Evolutionary conservation across 2,888 invertebrate species (phyloP).

Genomic region (Melieria omissa): DNA sequence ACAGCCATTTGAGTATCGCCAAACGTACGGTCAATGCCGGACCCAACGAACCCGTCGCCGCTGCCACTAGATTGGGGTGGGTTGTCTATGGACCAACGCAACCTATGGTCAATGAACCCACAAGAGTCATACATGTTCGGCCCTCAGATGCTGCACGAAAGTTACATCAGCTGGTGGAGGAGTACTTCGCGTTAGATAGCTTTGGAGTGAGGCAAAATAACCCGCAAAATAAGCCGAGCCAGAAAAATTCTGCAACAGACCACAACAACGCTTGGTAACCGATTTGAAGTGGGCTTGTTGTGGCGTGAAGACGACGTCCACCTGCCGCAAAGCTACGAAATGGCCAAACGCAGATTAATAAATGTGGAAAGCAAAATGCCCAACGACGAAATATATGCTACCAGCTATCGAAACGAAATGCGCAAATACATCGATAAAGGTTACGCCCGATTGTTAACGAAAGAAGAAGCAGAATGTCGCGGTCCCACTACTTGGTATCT

Average conservation of each 20-base stretch:
- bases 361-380: constrained; percentile 29
- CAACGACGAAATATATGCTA: neutral
- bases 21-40: neutral
- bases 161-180: neutral
- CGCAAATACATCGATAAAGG: constrained; percentile 31
- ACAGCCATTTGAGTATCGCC: constrained; percentile 5
- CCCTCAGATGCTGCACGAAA: neutral
- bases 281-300: constrained; percentile 10
- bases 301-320: neutral
- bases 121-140: too few species aligned
- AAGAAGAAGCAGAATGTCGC: constrained; percentile 14
- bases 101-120: neutral
- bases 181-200: constrained; percentile 5
- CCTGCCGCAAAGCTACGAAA: constrained; percentile 37
- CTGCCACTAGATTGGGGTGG: constrained; percentile 2
- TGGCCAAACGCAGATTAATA: constrained; percentile 37
- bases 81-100: constrained; percentile 2
- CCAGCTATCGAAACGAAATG: constrained; percentile 6
- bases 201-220: neutral
- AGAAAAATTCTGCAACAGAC: constrained; percentile 33
- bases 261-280: constrained; percentile 8
- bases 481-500: constrained; percentile 21
- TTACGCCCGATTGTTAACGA: constrained; percentile 17
- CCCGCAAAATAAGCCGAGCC: neutral
- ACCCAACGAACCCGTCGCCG: constrained; percentile 5